These are phyloP conservation scores for Notothenia rossii DNA, from an alignment of 2,113 vertebrate species.

Conservation along the genomic window DNA sequence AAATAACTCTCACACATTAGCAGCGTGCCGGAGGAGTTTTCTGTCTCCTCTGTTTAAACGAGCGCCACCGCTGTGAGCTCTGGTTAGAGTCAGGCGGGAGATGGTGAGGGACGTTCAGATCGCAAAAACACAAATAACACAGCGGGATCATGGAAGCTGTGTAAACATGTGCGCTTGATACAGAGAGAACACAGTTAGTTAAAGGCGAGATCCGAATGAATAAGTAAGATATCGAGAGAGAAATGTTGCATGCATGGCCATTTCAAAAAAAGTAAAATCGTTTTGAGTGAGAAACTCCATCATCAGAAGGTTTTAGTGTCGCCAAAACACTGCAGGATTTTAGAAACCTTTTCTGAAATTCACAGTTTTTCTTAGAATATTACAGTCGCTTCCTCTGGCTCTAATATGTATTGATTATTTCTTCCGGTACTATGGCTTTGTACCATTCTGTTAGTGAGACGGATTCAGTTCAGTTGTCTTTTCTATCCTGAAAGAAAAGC, in stretches of 20 bases:
- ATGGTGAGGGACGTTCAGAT: conserved; percentile 26
- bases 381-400: no score
- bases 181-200: neutral
- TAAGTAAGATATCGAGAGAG: neutral
- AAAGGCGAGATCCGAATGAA: neutral
- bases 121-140: conserved; percentile 25
- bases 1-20: conserved; percentile 72
- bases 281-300: no score
- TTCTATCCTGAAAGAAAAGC: neutral
- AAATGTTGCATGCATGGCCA: neutral
- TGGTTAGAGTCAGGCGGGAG: conserved; percentile 45
- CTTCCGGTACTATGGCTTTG: neutral
- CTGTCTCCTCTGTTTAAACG: conserved; percentile 37
- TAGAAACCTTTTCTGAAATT: no score
- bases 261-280: neutral
- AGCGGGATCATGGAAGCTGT: neutral
- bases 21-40: conserved; percentile 21
- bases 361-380: no score
- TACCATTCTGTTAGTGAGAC: neutral
- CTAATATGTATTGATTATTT: no score
- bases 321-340: no score
- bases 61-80: conserved; percentile 28
- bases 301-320: no score
- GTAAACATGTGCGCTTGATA: neutral
- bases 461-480: neutral